Base-by-base conservation (phyloP, 1,140 invertebrate species). In the Drosophila pseudoananassae region DNA sequence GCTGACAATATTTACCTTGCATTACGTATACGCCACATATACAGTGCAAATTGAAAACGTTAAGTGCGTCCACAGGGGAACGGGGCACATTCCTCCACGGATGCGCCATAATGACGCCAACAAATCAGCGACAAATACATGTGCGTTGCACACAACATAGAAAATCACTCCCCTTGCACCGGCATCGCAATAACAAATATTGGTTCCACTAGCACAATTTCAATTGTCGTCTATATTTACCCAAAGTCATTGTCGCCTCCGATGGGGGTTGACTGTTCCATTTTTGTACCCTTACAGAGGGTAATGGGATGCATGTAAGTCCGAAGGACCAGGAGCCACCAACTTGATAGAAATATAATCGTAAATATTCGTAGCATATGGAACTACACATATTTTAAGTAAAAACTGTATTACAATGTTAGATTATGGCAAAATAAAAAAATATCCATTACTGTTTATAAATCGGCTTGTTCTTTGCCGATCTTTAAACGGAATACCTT, bases 81-180 rank as follows among this genome's bases (percentile, higher is more conserved):
- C 64, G 36, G 53, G 51, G 23, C 29, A 56, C 14, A 33, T 27
- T 36, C 27, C 36, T 38, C 54, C 20, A 17, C 47, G n/a, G 71
- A 45, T 58, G 49, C 65, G 69, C 36, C 77, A 75, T 85, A 87
- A 87, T 87, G 82, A 87, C 82, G 82, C 82, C 82, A 87, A 78
- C 82, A 78, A 87, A 87, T 82, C 78, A 79, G 71, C 74, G 74
- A 71, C 77, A 81, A 85, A 81, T 85, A 69, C 59, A 50, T 58
- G 58, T 40, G 33, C 40, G 40, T 14, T 17, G 40, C 40, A 43
- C n/a, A 43, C 40, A 43, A 43, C 5, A 43, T 43, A 43, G 40
- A 17, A 14, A 17, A 46, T 20, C 58, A 43, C 15, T n/a, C 25
- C 43, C 47, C 51, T 15, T 10, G 17, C 3, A 46, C 43, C 15